Percentiles rank a stretch among this genome's conserved stretches.
phyloP scores from a whole-genome alignment of 2,888 invertebrate genomes.

The Troides helena region DNA sequence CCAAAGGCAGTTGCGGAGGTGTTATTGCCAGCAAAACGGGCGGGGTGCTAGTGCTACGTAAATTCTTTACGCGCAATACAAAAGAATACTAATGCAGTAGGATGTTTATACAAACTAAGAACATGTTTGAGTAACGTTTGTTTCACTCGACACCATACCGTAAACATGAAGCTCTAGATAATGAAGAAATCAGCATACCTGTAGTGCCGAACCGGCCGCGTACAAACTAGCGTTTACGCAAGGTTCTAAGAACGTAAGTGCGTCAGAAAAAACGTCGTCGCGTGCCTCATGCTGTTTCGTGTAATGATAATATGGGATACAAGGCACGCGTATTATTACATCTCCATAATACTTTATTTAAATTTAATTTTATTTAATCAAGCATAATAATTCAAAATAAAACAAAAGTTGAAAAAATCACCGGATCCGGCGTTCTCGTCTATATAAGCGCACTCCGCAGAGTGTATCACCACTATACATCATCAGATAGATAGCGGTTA shows the following conservation, averaged over 20 bases:
- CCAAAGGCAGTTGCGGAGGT: no score
- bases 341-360: constrained; percentile 1
- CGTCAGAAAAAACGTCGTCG: constrained; percentile 10
- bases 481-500: no score
- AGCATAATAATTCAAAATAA: background rate
- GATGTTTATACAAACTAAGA: no score
- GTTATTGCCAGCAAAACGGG: no score
- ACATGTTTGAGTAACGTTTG: background rate
- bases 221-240: constrained; percentile 81
- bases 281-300: constrained; percentile 13
- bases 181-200: background rate
- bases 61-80: no score
- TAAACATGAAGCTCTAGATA: background rate
- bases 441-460: no score
- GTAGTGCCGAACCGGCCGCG: background rate
- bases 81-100: no score
- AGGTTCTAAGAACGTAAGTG: constrained; percentile 4
- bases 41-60: no score
- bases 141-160: background rate
- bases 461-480: no score
- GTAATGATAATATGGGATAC: constrained; percentile 7
- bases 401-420: no score
- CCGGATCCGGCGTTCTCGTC: no score
- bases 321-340: constrained; percentile 12
- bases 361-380: background rate